A percentile compares a stretch with the other conserved stretches of the same genome.
phyloP scores from a whole-genome alignment of 2,888 invertebrate genomes.

The Euplexia lucipara region DNA sequence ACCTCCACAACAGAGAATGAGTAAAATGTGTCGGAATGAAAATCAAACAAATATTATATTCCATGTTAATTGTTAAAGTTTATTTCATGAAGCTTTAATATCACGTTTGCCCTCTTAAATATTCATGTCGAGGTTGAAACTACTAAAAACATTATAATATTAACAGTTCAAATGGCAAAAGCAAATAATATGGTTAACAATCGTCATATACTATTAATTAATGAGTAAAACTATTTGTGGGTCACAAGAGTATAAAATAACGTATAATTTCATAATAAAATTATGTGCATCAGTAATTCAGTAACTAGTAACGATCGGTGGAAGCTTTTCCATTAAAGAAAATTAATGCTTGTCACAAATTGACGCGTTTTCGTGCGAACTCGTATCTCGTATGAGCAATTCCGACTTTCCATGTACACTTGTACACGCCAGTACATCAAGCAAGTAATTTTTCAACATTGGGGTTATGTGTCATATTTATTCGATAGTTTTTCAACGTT shows the following conservation, averaged over 20 bases:
- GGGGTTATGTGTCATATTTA: too few species aligned
- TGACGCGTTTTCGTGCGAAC: too few species aligned
- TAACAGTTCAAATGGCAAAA: conserved; percentile 37
- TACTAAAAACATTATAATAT: conserved; percentile 32
- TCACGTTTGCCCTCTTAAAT: conserved; percentile 30
- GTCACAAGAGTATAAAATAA: conserved; percentile 19
- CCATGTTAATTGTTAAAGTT: conserved; percentile 1
- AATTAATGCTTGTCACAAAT: too few species aligned
- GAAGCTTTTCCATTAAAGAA: too few species aligned
- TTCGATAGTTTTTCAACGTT: too few species aligned
- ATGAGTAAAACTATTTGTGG: conserved; percentile 25
- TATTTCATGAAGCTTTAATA: conserved; percentile 11
- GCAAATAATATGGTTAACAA: conserved; percentile 32
- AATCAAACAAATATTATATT: conserved; percentile 5
- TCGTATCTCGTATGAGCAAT: too few species aligned
- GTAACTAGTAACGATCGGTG: background rate
- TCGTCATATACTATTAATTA: conserved; percentile 35
- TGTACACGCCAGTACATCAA: too few species aligned
- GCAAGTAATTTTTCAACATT: too few species aligned
- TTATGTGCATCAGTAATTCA: conserved; percentile 3
- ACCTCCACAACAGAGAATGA: background rate
- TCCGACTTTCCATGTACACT: too few species aligned
- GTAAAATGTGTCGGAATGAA: background rate
- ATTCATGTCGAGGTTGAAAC: conserved; percentile 35
- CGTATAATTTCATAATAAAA: conserved; percentile 5